These are phyloP conservation scores for Macropis europaea DNA, from an alignment of 2,888 invertebrate species.

Conservation along the genomic window DNA sequence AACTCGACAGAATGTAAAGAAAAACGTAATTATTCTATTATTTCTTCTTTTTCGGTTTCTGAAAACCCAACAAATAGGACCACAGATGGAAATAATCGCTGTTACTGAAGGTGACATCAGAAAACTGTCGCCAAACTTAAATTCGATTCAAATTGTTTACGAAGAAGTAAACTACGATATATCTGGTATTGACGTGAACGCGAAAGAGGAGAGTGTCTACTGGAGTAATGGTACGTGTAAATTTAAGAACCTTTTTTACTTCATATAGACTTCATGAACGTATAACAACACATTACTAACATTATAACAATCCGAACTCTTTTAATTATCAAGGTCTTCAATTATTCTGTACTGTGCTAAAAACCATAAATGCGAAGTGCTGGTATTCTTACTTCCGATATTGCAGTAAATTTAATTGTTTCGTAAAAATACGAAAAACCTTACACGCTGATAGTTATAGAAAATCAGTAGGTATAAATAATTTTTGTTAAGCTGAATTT, in stretches of 20 bases:
- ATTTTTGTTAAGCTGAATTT: too few species aligned
- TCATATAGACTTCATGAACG: too few species aligned
- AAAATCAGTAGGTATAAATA: too few species aligned
- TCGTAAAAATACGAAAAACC: too few species aligned
- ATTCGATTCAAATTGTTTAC: slow-evolving; percentile 66
- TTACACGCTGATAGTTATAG: too few species aligned
- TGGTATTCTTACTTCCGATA: too few species aligned
- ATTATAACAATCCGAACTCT: too few species aligned
- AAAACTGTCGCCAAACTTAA: slow-evolving; percentile 63
- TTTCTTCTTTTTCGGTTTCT: neutral
- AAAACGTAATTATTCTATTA: neutral
- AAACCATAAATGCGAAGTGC: too few species aligned
- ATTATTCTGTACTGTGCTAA: too few species aligned
- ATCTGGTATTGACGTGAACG: slow-evolving; percentile 82
- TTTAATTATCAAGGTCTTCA: too few species aligned
- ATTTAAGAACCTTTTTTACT: neutral
- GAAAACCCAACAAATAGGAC: slow-evolving; percentile 71
- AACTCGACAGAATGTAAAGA: neutral
- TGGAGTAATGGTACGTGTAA: slow-evolving; percentile 78
- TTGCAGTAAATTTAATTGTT: too few species aligned
- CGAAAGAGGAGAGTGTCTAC: slow-evolving; percentile 79
- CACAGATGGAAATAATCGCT: slow-evolving; percentile 73
- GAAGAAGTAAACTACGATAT: slow-evolving; percentile 72
- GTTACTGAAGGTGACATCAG: slow-evolving; percentile 71
- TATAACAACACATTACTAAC: too few species aligned